A percentile compares a stretch with the other conserved stretches of the same genome.
phyloP scores from a whole-genome alignment of 2,888 invertebrate genomes.

The Eupithecia subfuscata region DNA sequence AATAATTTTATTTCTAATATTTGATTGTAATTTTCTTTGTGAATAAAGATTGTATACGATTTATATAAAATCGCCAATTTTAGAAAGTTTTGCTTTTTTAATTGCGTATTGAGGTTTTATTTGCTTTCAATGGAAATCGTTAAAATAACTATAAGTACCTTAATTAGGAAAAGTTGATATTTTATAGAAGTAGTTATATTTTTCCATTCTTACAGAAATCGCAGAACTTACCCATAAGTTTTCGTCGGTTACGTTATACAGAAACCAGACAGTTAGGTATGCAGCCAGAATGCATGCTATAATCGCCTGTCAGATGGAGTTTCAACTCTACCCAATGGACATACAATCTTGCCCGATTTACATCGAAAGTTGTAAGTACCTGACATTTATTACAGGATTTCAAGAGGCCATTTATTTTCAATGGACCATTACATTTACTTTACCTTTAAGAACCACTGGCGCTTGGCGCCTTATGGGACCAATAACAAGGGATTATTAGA shows the following conservation, averaged over 20 bases:
- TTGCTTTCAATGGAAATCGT: neutral
- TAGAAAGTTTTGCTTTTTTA: neutral
- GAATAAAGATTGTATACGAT: too few species aligned
- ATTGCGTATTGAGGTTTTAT: neutral
- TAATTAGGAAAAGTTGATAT: neutral
- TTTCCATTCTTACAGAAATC: slow-evolving; percentile 85
- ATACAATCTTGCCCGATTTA: slow-evolving; percentile 93
- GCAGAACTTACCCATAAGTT: slow-evolving; percentile 91
- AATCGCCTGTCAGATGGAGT: slow-evolving; percentile 94
- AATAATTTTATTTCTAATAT: too few species aligned
- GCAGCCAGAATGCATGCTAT: slow-evolving; percentile 93
- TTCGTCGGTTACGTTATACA: slow-evolving; percentile 90
- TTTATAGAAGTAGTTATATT: neutral
- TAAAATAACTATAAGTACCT: neutral
- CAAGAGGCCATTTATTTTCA: neutral
- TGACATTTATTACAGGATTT: neutral
- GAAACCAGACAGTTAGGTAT: slow-evolving; percentile 91
- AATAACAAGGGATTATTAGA: neutral
- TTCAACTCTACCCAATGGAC: slow-evolving; percentile 93
- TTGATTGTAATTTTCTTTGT: too few species aligned
- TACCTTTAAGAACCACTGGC: neutral
- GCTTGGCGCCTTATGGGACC: neutral
- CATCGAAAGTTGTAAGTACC: slow-evolving; percentile 92
- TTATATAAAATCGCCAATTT: too few species aligned
- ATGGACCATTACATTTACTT: neutral